Conservation (phyloP, 2,888 invertebrate genomes). For the Diadromus collaris region DNA sequence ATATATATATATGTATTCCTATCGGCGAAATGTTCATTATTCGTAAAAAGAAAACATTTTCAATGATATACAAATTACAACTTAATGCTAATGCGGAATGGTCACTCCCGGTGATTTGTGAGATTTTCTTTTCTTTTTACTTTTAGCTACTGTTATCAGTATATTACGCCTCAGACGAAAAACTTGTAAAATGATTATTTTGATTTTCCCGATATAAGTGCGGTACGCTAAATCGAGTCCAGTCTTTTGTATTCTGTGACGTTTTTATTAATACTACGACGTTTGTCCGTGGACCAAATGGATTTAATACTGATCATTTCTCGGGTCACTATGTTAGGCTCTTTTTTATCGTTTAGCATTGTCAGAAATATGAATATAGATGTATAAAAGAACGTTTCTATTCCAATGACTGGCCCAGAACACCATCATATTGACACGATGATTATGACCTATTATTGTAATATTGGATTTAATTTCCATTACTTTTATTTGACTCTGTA, state of each 20-base stretch:
- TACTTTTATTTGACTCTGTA: conserved; percentile 19
- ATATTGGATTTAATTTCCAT: conserved; percentile 10
- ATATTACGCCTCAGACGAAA: conserved; percentile 61
- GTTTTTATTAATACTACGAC: conserved; percentile 54
- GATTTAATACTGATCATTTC: conserved; percentile 67
- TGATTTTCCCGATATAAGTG: conserved; percentile 35
- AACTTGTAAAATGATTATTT: conserved; percentile 36
- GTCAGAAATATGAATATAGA: conserved; percentile 13
- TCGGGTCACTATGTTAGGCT: conserved; percentile 28
- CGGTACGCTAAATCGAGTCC: conserved; percentile 58
- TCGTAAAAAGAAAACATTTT: conserved; percentile 50
- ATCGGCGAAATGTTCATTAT: conserved; percentile 17
- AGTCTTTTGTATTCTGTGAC: conserved; percentile 58
- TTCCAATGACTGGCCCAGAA: conserved; percentile 17
- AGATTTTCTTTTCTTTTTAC: conserved; percentile 22
- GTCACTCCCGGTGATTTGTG: conserved; percentile 57
- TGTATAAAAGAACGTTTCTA: conserved; percentile 9
- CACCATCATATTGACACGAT: conserved; percentile 22
- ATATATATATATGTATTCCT: conserved; percentile 37
- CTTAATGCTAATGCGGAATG: conserved; percentile 70
- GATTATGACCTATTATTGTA: conserved; percentile 36
- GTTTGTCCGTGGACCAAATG: conserved; percentile 57
- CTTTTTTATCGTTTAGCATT: not conserved
- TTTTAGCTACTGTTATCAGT: conserved; percentile 28
- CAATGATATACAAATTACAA: conserved; percentile 62